Percentiles rank a stretch among this genome's conserved stretches.
These are phyloP conservation scores for Brotula barbata DNA, from an alignment of 2,797 vertebrate species.

Conservation along the genomic window DNA sequence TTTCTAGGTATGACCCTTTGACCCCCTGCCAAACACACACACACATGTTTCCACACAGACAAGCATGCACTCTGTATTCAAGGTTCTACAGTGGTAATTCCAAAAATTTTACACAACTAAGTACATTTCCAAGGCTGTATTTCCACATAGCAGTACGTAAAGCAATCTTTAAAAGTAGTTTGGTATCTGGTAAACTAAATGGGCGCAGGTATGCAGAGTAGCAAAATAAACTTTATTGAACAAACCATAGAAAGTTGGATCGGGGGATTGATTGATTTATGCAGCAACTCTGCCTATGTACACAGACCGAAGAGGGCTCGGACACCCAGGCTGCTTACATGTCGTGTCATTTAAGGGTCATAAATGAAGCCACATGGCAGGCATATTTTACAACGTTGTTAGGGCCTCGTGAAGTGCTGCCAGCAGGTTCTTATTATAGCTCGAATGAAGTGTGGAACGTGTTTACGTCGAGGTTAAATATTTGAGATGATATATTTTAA, in stretches of 20 bases:
- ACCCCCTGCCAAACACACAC: not conserved
- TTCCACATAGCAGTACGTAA: too few species aligned
- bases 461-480: not conserved
- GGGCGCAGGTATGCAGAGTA: not conserved
- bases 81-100: too few species aligned
- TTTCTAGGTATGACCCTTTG: slow-evolving; percentile 74
- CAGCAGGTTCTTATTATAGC: not conserved
- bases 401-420: not conserved
- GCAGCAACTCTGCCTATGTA: not conserved
- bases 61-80: slow-evolving; percentile 1
- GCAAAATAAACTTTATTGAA: slow-evolving; percentile 6
- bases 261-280: not conserved
- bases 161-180: too few species aligned
- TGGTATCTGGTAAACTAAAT: too few species aligned
- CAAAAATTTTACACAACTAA: too few species aligned
- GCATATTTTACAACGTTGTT: not conserved
- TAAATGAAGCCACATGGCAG: not conserved
- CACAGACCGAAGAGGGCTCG: slow-evolving; percentile 2
- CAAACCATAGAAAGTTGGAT: not conserved
- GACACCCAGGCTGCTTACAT: slow-evolving; percentile 2
- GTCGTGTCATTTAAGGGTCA: slow-evolving; percentile 14
- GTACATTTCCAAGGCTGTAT: too few species aligned
- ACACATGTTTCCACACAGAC: slow-evolving; percentile 2
- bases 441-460: not conserved
- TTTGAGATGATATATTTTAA: not conserved